These are phyloP conservation scores for Oplegnathus fasciatus DNA, from an alignment of 2,113 vertebrate genomes.

Conservation along the genomic window DNA sequence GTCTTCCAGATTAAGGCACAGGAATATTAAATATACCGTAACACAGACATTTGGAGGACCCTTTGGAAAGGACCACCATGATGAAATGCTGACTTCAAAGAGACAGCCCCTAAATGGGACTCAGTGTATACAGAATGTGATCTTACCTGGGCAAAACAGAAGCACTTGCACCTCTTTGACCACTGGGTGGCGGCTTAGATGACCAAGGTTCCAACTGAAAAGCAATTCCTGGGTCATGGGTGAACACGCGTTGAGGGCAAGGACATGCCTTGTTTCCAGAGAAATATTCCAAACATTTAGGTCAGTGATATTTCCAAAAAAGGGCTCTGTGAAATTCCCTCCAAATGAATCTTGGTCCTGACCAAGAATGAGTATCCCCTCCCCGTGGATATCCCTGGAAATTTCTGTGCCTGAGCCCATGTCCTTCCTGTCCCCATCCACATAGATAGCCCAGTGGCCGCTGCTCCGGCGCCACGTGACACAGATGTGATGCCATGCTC, in stretches of 20 bases:
- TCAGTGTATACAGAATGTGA: not conserved
- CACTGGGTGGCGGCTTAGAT: constrained; percentile 78
- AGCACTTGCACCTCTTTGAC: constrained; percentile 69
- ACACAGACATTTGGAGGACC: not conserved
- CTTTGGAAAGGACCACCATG: not conserved
- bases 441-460: constrained; percentile 86
- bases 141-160: constrained; percentile 87
- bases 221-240: constrained; percentile 67
- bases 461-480: constrained; percentile 86
- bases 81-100: not conserved
- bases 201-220: constrained; percentile 83
- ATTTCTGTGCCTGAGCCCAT: constrained; percentile 65
- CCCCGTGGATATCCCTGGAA: constrained; percentile 82
- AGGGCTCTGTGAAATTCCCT: constrained; percentile 92
- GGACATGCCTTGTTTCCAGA: constrained; percentile 82
- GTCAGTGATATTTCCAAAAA: constrained; percentile 91
- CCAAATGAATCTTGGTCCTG: constrained; percentile 94
- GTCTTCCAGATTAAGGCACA: not conserved
- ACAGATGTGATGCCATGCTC: constrained; percentile 91
- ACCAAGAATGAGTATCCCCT: constrained; percentile 90
- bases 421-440: constrained; percentile 83
- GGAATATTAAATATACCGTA: not conserved
- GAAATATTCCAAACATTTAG: constrained; percentile 86
- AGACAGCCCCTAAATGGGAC: not conserved
- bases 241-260: constrained; percentile 80